Evolutionary conservation across 2,888 invertebrate species (phyloP), one percentile per base, ranked within the genome.

Genomic region (Leptarthrus brevirostris): DNA sequence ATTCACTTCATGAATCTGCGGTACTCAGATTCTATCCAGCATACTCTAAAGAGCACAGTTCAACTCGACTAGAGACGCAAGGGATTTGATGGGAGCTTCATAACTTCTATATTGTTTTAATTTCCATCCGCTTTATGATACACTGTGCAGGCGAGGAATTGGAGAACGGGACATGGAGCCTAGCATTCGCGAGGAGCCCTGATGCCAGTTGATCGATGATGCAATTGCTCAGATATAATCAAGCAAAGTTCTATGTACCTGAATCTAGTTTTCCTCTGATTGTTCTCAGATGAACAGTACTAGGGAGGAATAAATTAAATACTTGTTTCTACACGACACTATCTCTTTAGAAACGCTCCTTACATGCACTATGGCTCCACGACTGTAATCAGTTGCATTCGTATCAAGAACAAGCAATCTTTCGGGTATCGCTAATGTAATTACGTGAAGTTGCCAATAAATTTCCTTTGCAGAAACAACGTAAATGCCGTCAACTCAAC

Each of bases 231-330:
- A 36, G 61, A 61, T n/a, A n/a, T 61, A 61, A 61, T 40, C 36
- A 61, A 40, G 40, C 40, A 18, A 12, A 40, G 61, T 61, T 61
- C 61, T 40, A n/a, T 18, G 12, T n/a, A n/a, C n/a, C 22, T 20
- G 22, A 3, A 61, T 40, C 61, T 18, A 61, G 36, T 61, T 40
- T 10, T 16, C 54, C 61, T 18, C 4, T 36, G 61, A 36, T 40
- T 61, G 36, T 61, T 61, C 36, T 61, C 36, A 34, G 40, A 36
- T 20, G 58, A 14, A 36, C 18, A 30, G n/a, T 24, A 20, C 61
- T 40, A 18, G 61, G 61, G 40, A 61, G 56, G 61, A 36, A 61
- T 61, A 61, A 61, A 61, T 61, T 61, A 20, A 6, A 61, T 34
- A 61, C 61, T 20, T 22, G 61, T 40, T 61, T 61, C 58, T 61